Percentiles rank a stretch among this genome's conserved stretches.
Evolutionary conservation across 2,113 vertebrate species (phyloP).

Genomic region (Capra hircus): DNA sequence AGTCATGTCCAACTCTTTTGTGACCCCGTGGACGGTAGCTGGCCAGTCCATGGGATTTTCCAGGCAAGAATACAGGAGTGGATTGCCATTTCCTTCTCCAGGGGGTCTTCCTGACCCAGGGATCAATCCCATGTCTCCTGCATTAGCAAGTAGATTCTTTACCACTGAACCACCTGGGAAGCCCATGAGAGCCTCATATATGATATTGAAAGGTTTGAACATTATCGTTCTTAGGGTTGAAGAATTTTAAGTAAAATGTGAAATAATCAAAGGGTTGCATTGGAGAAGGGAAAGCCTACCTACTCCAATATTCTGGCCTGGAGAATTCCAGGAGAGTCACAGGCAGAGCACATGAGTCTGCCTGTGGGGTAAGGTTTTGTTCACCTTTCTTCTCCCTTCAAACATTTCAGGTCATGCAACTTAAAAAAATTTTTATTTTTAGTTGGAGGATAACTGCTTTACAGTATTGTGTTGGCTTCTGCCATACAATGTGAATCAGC

Average conservation of each 20-base stretch:
- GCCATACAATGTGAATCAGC: not conserved
- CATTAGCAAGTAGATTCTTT: not conserved
- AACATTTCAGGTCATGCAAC: not conserved
- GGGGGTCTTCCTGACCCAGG: not conserved
- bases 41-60: not conserved
- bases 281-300: not conserved
- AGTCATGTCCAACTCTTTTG: not conserved
- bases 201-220: not conserved
- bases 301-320: not conserved
- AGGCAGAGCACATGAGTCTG: not conserved
- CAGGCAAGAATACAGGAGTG: not conserved
- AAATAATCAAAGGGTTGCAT: not conserved
- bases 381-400: not conserved
- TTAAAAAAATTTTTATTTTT: not conserved
- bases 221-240: not conserved
- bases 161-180: not conserved
- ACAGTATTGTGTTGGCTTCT: not conserved
- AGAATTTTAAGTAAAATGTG: not conserved
- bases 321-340: not conserved
- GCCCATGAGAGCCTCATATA: not conserved
- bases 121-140: not conserved
- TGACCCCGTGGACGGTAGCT: not conserved
- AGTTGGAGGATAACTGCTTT: not conserved
- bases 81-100: not conserved
- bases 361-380: not conserved